Evolutionary conservation across 2,113 vertebrate genomes (phyloP).

Genomic region (Capreolus pygargus): DNA sequence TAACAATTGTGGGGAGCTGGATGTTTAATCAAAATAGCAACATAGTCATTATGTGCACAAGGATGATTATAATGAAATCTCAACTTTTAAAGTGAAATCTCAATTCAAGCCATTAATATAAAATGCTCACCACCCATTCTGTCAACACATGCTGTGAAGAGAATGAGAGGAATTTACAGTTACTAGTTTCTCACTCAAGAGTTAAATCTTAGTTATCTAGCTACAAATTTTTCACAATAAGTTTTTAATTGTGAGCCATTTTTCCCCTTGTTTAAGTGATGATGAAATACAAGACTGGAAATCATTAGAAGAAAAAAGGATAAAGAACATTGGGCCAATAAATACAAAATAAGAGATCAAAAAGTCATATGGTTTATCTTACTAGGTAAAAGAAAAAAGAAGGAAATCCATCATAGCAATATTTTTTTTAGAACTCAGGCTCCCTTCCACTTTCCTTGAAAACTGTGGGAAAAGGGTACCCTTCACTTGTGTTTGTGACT

Average conservation of each 20-base stretch:
- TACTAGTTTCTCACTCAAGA: constrained; percentile 4
- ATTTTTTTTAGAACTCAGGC: not conserved
- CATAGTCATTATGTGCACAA: not conserved
- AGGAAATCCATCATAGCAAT: not conserved
- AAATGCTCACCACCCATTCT: constrained; percentile 12
- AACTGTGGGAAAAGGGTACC: not conserved
- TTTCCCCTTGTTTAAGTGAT: not conserved
- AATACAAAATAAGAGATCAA: not conserved
- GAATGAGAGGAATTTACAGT: not conserved
- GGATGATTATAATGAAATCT: constrained; percentile 31
- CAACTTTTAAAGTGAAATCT: constrained; percentile 18
- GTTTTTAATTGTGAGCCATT: not conserved
- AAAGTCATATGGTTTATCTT: not conserved
- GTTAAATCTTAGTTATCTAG: constrained; percentile 12
- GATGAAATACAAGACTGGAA: not conserved
- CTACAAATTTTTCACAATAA: not conserved
- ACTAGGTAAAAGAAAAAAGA: not conserved
- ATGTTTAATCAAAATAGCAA: constrained; percentile 64
- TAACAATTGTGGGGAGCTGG: constrained; percentile 62
- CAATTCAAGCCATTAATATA: constrained; percentile 45
- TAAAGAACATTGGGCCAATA: not conserved
- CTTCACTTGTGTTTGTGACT: not conserved
- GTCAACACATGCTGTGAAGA: constrained; percentile 10
- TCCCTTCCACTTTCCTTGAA: constrained; percentile 1
- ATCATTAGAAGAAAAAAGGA: not conserved